Base-by-base conservation (phyloP, 2,113 vertebrate genomes). In the Phylloscopus trochiloides region DNA sequence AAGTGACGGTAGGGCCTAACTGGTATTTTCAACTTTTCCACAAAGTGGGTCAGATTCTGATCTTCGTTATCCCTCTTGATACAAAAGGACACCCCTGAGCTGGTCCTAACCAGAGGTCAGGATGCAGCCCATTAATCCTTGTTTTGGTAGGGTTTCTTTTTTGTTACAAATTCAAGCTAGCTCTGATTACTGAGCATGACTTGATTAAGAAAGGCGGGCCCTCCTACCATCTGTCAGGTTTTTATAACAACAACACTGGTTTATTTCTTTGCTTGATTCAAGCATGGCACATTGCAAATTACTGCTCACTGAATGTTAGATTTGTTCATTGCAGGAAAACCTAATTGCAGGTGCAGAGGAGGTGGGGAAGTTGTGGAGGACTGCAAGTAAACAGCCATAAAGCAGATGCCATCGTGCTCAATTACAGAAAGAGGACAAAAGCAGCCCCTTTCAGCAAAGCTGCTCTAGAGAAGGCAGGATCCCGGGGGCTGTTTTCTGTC, bases 191-290 rank as follows among this genome's bases (percentile, higher is more conserved):
- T 88, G 86, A 95, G 76, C 89, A 87, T 87, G 90, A 74, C 93
- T 95, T 94, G 82, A 96, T 95, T 95, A 96, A 95, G 94, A 95
- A 95, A 96, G 93, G 92, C 40, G 11, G 87, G 75, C 86, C 85
- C 71, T 96, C 92, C 92, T 93, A 94, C 94, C 90, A 93, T 95
- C 96, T 96, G 93, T 92, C 90, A 95, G 43, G 31, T 77, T 90
- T 94, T 94, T 80, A 57, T 47, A 95, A 59, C 73, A 81, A 63
- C 73, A 94, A 54, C 76, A 54, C 88, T 14, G 36, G 51, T 43
- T 95, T 94, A 85, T 88, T 94, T 95, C 90, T 91, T 54, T 38
- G 47, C 92, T 88, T 43, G 95, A 89, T 79, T 94, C 88, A 86
- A 74, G 59, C 63, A 58, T 58, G 43, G 92, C 94, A 89, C 85